Evolutionary conservation across 2,797 vertebrate species (phyloP).

Genomic region (Neosilurus mollespiculum): DNA sequence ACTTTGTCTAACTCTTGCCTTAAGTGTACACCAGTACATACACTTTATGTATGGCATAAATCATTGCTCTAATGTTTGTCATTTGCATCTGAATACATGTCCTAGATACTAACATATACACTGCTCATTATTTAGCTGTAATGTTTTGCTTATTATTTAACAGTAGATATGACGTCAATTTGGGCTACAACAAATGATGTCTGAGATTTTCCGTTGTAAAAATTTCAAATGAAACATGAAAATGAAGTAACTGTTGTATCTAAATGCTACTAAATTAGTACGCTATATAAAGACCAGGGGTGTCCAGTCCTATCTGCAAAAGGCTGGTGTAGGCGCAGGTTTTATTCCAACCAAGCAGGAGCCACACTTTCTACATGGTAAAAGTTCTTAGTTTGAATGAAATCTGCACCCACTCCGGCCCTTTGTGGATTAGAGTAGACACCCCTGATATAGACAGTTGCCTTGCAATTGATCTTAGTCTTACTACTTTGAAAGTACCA

Average conservation of each 20-base stretch:
- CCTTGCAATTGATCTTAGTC: background rate
- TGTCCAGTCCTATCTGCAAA: too few relatives aligned
- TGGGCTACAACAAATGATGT: slow-evolving; percentile 1
- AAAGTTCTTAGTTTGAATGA: too few relatives aligned
- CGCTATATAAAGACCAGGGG: too few relatives aligned
- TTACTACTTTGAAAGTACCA: background rate
- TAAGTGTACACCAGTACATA: background rate
- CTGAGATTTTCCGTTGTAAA: background rate
- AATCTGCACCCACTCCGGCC: too few relatives aligned
- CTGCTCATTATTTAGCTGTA: background rate
- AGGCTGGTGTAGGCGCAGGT: too few relatives aligned
- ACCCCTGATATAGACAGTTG: too few relatives aligned
- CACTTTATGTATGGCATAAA: background rate
- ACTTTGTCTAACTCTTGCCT: background rate
- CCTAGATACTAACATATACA: background rate
- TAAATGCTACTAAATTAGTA: background rate
- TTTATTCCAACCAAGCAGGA: too few relatives aligned
- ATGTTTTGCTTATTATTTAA: background rate
- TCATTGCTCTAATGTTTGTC: background rate
- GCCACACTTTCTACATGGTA: too few relatives aligned
- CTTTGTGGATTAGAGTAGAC: too few relatives aligned
- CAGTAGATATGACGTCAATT: background rate
- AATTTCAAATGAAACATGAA: background rate
- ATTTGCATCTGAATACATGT: background rate
- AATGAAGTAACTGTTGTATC: background rate